phyloP scores from a whole-genome alignment of 2,113 vertebrate species.

The Prunella fulvescens region DNA sequence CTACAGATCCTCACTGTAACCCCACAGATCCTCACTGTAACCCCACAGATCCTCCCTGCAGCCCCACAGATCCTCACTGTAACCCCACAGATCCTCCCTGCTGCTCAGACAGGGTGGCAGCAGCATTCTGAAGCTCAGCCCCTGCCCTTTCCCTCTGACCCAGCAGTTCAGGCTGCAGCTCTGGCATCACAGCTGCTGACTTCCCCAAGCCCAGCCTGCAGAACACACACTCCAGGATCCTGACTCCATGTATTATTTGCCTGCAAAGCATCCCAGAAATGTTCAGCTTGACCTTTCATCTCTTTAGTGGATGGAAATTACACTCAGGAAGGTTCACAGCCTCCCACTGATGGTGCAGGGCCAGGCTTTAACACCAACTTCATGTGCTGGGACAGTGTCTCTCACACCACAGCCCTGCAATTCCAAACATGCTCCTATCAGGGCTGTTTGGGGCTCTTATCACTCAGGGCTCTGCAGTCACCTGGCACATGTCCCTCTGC shows the following conservation, averaged over 20 bases:
- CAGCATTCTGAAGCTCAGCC: not conserved
- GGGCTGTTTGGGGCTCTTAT: not conserved
- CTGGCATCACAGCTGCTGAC: not conserved
- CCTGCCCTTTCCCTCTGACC: not conserved
- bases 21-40: not conserved
- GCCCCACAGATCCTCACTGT: not conserved
- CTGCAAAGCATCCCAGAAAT: not conserved
- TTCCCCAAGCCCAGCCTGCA: not conserved
- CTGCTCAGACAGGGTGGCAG: not conserved
- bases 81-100: not conserved
- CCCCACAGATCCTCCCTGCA: not conserved
- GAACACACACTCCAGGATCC: not conserved
- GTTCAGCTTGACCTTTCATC: not conserved
- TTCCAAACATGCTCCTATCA: not conserved
- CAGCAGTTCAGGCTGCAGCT: not conserved
- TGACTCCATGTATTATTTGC: not conserved
- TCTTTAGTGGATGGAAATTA: not conserved
- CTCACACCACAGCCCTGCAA: not conserved
- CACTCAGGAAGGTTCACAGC: not conserved
- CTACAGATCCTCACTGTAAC: not conserved
- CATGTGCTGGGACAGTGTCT: accelerated
- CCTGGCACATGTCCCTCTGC: not conserved
- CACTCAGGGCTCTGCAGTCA: not conserved
- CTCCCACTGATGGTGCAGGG: not conserved
- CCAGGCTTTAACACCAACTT: not conserved